Conservation (phyloP, 92 coral and sea anemone genomes). For the Phenganax stokvisi region DNA sequence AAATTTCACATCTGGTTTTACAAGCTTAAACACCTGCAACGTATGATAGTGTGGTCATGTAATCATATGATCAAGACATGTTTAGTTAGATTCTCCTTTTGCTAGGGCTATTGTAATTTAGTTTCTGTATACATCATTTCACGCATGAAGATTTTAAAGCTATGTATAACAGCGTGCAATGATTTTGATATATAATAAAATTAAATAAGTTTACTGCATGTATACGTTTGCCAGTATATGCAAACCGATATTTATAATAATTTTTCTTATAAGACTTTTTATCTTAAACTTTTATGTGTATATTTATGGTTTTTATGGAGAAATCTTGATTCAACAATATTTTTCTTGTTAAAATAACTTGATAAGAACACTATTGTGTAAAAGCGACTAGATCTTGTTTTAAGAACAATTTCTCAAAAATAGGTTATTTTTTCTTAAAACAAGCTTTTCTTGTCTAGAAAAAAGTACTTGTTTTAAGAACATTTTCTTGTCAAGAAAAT, state of each 20-base stretch:
- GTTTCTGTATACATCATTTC: no score
- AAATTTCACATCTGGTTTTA: no score
- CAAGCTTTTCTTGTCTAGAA: constrained; percentile 5
- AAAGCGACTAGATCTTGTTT: neutral
- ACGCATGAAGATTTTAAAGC: no score
- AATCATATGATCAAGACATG: no score
- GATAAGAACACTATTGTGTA: neutral
- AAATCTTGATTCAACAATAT: neutral
- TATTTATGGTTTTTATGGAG: neutral
- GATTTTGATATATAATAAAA: no score
- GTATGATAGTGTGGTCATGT: no score
- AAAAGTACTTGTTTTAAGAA: neutral
- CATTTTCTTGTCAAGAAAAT: no score
- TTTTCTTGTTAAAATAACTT: neutral
- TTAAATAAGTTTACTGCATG: no score
- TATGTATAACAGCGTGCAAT: no score
- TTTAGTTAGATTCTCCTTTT: no score
- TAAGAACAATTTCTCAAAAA: neutral
- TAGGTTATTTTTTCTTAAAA: neutral
- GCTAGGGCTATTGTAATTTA: no score
- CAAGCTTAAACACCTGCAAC: no score
- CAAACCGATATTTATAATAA: neutral
- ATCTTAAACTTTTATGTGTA: neutral
- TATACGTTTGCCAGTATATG: neutral
- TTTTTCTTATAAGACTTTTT: neutral